Evolutionary conservation across 2,113 vertebrate genomes (phyloP).

Genomic region (Malaclemys terrapin): DNA sequence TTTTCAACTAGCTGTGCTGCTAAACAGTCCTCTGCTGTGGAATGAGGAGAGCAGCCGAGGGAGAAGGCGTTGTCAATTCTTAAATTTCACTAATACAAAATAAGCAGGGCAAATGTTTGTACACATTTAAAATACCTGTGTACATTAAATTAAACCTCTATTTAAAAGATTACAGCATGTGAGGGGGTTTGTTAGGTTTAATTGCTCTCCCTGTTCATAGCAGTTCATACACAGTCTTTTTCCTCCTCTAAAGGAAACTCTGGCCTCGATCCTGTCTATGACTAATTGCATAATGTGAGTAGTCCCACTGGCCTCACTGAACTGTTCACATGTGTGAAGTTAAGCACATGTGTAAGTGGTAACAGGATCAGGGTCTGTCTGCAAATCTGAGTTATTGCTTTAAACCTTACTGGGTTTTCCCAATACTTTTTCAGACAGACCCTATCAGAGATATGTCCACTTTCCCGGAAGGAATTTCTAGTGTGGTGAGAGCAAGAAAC

Average conservation of each 20-base stretch:
- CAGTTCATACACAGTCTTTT: not conserved
- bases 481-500: not conserved
- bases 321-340: not conserved
- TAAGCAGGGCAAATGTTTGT: not conserved
- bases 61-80: not conserved
- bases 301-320: not conserved
- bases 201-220: not conserved
- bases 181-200: not conserved
- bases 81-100: not conserved
- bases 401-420: not conserved
- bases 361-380: not conserved
- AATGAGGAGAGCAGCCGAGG: not conserved
- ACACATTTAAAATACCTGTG: not conserved
- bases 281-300: not conserved
- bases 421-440: not conserved
- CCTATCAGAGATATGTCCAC: not conserved
- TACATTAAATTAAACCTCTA: not conserved
- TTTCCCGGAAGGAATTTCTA: slow-evolving; percentile 1
- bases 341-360: not conserved
- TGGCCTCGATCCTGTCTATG: not conserved
- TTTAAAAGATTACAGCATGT: not conserved
- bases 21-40: not conserved
- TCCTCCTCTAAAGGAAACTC: not conserved
- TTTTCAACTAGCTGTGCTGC: rapidly evolving
- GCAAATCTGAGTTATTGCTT: not conserved